Evolutionary conservation across 1,140 invertebrate species (phyloP), one percentile per base, ranked within the genome.

Genomic region (Oryctes rhinoceros): DNA sequence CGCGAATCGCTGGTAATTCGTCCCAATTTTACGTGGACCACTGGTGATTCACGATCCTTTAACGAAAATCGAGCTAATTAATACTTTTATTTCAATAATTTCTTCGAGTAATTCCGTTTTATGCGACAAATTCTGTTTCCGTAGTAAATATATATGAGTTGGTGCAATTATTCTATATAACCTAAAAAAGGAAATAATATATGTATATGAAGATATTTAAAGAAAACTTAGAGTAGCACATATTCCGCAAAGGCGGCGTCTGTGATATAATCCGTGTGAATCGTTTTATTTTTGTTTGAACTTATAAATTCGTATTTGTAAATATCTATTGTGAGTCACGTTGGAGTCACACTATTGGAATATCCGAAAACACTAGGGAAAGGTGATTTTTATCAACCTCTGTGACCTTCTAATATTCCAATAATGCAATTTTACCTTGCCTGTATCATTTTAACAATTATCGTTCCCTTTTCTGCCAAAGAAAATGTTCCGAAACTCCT

Each of bases 171-270:
- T 18, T 59, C 15, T 76, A 37, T 76, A 18, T 76, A 47, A 47
- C 39, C 75, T 48, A 76, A 11, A 71, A 35, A 44, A 76, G 47
- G n/a, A 20, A 47, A 49, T n/a, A 47, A 76, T 13, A 47, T 24
- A 76, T 76, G 20, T 76, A 76, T 76, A 76, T 74, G 37, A 71
- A 35, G 65, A 71, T 71, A 71, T 71, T 62, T 24, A 24, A 47
- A 47, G 6, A 76, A 59, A 59, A 78, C 10, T 35, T 78, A 78
- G 77, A 18, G n/a, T 71, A 79, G 59, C 59, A 85, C 84, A 85
- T 82, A 83, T 81, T 78, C 84, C 83, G 83, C 83, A 67, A 65
- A 80, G 59, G 80, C 82, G 84, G 83, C 83, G 81, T 81, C 85
- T 85, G 85, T 85, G 85, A 85, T 85, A 79, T 44, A 79, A 67